These are phyloP conservation scores for Bucco capensis DNA, from an alignment of 2,113 vertebrate genomes.

Conservation along the genomic window DNA sequence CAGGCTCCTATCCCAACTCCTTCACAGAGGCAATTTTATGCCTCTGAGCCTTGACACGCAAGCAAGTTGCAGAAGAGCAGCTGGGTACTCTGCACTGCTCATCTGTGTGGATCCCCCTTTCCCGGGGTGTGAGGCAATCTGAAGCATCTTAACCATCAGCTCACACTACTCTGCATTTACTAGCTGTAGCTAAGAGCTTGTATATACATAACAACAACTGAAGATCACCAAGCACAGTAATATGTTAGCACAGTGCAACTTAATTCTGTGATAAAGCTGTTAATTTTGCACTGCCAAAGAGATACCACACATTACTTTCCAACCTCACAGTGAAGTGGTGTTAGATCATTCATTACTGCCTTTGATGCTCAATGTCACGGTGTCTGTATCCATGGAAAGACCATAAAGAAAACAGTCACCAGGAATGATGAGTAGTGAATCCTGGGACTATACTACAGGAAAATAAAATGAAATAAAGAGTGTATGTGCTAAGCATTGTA, in stretches of 20 bases:
- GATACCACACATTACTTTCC: rapidly evolving
- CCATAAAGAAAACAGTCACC: background rate
- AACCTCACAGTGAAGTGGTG: background rate
- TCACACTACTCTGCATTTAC: background rate
- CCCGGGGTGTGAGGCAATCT: background rate
- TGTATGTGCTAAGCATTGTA: background rate
- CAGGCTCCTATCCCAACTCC: background rate
- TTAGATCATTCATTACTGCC: background rate
- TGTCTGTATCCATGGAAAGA: background rate
- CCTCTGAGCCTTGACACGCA: background rate
- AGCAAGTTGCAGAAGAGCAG: background rate
- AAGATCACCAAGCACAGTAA: background rate
- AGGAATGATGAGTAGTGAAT: background rate
- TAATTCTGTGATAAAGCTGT: background rate
- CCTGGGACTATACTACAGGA: background rate
- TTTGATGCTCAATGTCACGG: background rate
- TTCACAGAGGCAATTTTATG: background rate
- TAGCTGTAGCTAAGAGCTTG: background rate
- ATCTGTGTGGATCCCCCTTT: background rate
- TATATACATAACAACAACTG: rapidly evolving
- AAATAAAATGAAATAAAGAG: background rate
- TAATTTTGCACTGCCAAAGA: background rate
- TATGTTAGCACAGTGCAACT: background rate
- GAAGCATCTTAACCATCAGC: background rate
- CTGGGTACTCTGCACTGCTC: background rate